Evolutionary conservation across 2,113 vertebrate genomes (phyloP).

Genomic region (Pelvicachromis taeniatus): DNA sequence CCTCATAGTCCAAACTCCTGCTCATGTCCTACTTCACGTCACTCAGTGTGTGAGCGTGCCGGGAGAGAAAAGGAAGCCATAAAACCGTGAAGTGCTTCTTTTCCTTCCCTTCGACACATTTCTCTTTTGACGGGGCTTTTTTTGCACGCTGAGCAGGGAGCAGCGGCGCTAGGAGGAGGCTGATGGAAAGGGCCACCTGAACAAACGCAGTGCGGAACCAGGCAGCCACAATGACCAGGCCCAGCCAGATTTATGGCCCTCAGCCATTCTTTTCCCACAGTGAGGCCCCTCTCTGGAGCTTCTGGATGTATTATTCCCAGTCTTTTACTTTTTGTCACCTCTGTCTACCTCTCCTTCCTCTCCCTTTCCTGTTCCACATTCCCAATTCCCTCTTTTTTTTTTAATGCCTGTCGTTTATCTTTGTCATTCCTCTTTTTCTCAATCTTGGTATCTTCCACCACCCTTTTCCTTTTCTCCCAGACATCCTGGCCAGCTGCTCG

Average conservation of each 20-base stretch:
- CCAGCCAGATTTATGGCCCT: constrained; percentile 62
- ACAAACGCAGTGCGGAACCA: constrained; percentile 62
- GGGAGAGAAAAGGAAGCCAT: constrained; percentile 57
- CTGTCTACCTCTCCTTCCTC: constrained; percentile 20
- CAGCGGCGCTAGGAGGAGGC: constrained; percentile 12
- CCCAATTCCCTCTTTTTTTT: constrained; percentile 1
- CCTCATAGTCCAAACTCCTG: neutral
- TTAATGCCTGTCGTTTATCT: neutral
- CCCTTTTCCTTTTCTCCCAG: constrained; percentile 35
- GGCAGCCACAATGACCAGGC: constrained; percentile 25
- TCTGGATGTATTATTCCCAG: constrained; percentile 40
- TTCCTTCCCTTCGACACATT: constrained; percentile 43
- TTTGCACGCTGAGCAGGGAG: constrained; percentile 33
- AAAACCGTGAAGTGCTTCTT: constrained; percentile 52
- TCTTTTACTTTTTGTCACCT: constrained; percentile 55
- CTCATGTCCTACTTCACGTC: constrained; percentile 27
- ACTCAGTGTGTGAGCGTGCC: constrained; percentile 28
- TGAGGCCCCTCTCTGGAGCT: constrained; percentile 49
- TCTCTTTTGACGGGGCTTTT: constrained; percentile 31
- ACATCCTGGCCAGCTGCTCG: constrained; percentile 66
- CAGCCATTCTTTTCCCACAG: constrained; percentile 49
- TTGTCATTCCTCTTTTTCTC: neutral
- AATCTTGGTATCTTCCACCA: constrained; percentile 25
- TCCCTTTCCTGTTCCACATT: constrained; percentile 18
- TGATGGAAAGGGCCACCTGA: constrained; percentile 71